Conservation (phyloP, 2,888 invertebrate species). For the Mimumesa dahlbomi region DNA sequence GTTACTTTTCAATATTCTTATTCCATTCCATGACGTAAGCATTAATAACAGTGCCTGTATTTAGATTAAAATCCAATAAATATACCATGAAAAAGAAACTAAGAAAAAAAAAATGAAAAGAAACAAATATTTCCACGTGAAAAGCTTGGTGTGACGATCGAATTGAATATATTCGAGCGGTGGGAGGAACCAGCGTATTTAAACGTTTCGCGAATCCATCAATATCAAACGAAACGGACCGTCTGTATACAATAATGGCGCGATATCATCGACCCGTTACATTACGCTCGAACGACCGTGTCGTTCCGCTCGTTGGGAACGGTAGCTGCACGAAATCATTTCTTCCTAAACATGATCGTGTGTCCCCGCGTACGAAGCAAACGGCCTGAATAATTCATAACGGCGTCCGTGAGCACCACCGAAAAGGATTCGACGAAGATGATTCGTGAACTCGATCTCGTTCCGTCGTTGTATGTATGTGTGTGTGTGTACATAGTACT, state of each 20-base stretch:
- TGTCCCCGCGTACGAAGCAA: constrained; percentile 5
- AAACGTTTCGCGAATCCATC: neutral
- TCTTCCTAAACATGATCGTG: constrained; percentile 20
- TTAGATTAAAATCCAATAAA: too few species aligned
- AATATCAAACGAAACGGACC: neutral
- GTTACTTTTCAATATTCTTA: neutral
- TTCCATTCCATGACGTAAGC: too few species aligned
- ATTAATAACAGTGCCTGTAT: too few species aligned
- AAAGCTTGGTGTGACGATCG: too few species aligned
- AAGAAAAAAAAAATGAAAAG: too few species aligned
- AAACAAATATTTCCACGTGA: too few species aligned
- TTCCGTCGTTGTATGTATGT: constrained; percentile 12
- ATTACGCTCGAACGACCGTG: constrained; percentile 1
- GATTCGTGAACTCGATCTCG: constrained; percentile 12
- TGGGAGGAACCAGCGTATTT: neutral
- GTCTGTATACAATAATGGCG: neutral
- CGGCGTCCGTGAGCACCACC: neutral
- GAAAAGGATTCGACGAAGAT: constrained; percentile 9
- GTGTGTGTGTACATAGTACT: too few species aligned
- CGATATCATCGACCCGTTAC: neutral
- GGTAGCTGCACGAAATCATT: constrained; percentile 12
- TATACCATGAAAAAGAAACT: too few species aligned
- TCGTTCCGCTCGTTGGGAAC: constrained; percentile 9
- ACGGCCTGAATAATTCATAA: constrained; percentile 44
- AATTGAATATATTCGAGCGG: too few species aligned